Conservation (phyloP, 2,797 vertebrate species). For the Podarcis siculus region DNA sequence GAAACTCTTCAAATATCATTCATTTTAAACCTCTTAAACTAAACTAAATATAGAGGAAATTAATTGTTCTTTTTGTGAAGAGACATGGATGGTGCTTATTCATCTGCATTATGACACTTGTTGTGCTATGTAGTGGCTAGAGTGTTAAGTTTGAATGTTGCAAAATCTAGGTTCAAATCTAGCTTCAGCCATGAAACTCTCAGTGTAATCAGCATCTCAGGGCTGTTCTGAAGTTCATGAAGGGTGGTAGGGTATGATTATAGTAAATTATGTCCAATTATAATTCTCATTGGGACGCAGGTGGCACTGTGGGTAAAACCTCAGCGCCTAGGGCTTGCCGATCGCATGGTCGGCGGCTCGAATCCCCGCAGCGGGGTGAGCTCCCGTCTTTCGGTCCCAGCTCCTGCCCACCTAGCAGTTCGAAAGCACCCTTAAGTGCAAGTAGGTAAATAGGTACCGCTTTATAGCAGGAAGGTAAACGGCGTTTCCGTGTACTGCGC, state of each 20-base stretch:
- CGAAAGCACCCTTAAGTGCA: no score
- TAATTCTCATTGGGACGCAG: neutral
- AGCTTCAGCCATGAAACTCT: neutral
- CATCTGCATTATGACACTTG: neutral
- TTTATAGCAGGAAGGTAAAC: no score
- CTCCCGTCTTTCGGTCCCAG: no score
- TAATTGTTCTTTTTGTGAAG: neutral
- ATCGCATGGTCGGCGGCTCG: no score
- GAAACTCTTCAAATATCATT: neutral
- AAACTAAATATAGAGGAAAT: neutral
- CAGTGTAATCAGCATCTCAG: neutral
- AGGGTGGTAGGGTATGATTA: neutral
- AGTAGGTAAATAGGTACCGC: no score
- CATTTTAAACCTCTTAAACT: neutral
- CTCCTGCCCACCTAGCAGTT: no score
- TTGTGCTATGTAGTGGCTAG: neutral
- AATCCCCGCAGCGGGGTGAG: no score
- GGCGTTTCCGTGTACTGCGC: no score
- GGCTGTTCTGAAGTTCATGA: neutral
- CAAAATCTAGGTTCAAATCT: neutral
- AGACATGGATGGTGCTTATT: neutral
- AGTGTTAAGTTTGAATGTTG: neutral
- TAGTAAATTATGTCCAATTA: neutral
- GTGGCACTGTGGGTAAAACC: no score
- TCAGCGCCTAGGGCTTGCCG: no score